phyloP scores from a whole-genome alignment of 2,888 invertebrate genomes.

The Chloroclystis v-ata region DNA sequence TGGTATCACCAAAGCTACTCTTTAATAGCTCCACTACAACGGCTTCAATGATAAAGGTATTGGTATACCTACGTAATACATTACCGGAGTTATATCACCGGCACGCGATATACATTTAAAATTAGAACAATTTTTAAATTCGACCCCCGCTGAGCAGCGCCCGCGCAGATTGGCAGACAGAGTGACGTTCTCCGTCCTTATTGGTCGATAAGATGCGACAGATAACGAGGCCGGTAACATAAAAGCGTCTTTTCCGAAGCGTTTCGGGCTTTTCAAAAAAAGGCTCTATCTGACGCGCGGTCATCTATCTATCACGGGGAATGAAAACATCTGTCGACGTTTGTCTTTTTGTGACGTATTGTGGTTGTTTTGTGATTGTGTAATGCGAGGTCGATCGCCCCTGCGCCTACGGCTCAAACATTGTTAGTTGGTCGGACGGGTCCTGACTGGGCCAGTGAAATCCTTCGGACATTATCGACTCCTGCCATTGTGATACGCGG shows the following conservation, averaged over 20 bases:
- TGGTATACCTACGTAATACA: slow-evolving; percentile 16
- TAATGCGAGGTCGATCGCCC: slow-evolving; percentile 56
- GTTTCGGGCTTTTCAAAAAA: slow-evolving; percentile 58
- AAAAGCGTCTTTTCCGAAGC: slow-evolving; percentile 65
- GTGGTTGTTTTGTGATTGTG: slow-evolving; percentile 54
- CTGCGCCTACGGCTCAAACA: slow-evolving; percentile 49
- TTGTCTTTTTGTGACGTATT: slow-evolving; percentile 51
- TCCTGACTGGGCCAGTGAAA: slow-evolving; percentile 36
- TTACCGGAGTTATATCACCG: slow-evolving; percentile 52
- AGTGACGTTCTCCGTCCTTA: slow-evolving; percentile 76
- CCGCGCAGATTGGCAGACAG: slow-evolving; percentile 71
- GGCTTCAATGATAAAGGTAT: slow-evolving; percentile 15
- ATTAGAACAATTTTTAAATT: slow-evolving; percentile 60
- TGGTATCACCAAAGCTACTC: slow-evolving; percentile 1
- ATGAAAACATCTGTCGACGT: slow-evolving; percentile 73
- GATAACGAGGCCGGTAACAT: slow-evolving; percentile 70
- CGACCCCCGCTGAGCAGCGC: slow-evolving; percentile 67
- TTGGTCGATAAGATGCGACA: slow-evolving; percentile 75
- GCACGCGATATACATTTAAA: slow-evolving; percentile 64
- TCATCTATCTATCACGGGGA: slow-evolving; percentile 61
- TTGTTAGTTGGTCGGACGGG: slow-evolving; percentile 43
- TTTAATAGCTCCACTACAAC: slow-evolving; percentile 24
- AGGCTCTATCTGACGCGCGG: slow-evolving; percentile 51
- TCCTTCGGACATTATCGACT: slow-evolving; percentile 45
- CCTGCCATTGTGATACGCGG: slow-evolving; percentile 40